A percentile compares a stretch with the other conserved stretches of the same genome.
Conservation (phyloP, 2,113 vertebrate genomes). For the Sylvilagus bachmani region DNA sequence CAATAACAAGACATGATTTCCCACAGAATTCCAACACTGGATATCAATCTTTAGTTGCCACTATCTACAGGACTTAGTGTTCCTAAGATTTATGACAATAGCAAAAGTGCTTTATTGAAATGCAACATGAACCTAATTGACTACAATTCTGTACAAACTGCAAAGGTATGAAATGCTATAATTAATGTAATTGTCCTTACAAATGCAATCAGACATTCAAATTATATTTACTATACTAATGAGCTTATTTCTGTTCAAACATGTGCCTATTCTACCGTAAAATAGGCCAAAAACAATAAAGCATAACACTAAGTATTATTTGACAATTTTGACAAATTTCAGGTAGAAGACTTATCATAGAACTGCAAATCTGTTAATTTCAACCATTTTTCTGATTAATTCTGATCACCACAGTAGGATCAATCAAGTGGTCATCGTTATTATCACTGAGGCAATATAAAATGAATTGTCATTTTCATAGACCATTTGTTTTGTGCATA, state of each 20-base stretch:
- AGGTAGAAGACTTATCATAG: background rate
- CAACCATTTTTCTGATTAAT: conserved; percentile 66
- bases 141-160: conserved; percentile 65
- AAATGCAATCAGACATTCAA: conserved; percentile 62
- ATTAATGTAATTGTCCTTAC: conserved; percentile 74
- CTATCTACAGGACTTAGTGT: conserved; percentile 19
- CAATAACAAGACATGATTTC: conserved; percentile 60
- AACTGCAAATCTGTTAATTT: conserved; percentile 42
- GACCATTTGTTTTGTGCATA: conserved; percentile 60
- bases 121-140: conserved; percentile 70
- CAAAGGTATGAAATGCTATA: conserved; percentile 70
- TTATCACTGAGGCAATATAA: conserved; percentile 48
- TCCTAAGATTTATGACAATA: conserved; percentile 69
- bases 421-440: conserved; percentile 57
- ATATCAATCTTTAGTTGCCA: conserved; percentile 44
- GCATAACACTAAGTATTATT: conserved; percentile 44
- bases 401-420: conserved; percentile 54
- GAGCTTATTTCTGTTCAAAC: conserved; percentile 67
- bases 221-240: conserved; percentile 64
- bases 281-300: conserved; percentile 45
- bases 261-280: conserved; percentile 41
- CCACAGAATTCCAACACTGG: conserved; percentile 48
- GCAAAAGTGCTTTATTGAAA: conserved; percentile 76
- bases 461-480: conserved; percentile 48
- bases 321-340: conserved; percentile 35